These are phyloP conservation scores for Ethmia dodecea DNA, from an alignment of 2,888 invertebrate genomes.

Conservation along the genomic window DNA sequence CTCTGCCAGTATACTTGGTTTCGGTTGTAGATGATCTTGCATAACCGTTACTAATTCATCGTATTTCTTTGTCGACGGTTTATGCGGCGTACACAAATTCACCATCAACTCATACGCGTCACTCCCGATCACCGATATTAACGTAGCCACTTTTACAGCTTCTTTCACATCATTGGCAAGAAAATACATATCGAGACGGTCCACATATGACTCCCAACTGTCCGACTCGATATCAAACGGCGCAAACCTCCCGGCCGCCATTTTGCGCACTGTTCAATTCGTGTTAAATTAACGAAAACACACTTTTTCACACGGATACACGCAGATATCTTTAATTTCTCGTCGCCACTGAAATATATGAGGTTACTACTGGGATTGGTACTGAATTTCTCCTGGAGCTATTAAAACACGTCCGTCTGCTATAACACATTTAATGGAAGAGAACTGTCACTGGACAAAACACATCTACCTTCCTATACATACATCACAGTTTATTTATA, in stretches of 20 bases:
- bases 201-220: conserved; percentile 4
- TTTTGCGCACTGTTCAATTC: not conserved
- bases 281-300: not conserved
- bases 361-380: not conserved
- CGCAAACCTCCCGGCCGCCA: not conserved
- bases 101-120: conserved; percentile 6
- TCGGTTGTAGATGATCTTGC: conserved; percentile 8
- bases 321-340: not conserved
- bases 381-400: not conserved
- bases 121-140: conserved; percentile 8
- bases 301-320: not conserved
- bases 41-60: not conserved
- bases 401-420: not conserved
- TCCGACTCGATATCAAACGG: not conserved
- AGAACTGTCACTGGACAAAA: not conserved
- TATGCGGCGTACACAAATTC: conserved; percentile 8
- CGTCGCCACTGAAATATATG: not conserved
- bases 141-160: conserved; percentile 6
- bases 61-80: conserved; percentile 6
- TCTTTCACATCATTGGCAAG: conserved; percentile 3
- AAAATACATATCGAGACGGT: conserved; percentile 9
- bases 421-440: not conserved
- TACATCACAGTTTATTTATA: too few species aligned
- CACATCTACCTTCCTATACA: not conserved
- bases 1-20: conserved; percentile 8